Evolutionary conservation across 2,888 invertebrate genomes (phyloP), one percentile per base, ranked within the genome.

Genomic region (Netelia fuscicornis): DNA sequence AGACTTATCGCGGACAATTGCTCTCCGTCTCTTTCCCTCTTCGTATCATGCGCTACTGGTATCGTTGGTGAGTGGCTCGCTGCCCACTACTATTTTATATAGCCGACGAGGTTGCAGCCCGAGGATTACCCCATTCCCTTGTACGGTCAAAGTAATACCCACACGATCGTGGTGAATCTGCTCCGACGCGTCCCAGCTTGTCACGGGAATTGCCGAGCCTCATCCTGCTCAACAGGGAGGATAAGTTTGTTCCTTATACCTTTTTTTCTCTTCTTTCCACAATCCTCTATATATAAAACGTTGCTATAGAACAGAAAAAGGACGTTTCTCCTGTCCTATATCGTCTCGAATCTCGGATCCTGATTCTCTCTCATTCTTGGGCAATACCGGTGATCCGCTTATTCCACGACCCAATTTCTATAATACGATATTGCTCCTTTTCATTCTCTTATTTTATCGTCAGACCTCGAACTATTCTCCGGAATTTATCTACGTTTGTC

Each of bases 191-290:
- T 65, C 42, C 20, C 71, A 54, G 68, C 80, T 72, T 76, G 83
- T 72, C 80, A 70, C 52, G 65, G 42, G 80, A 72, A 84, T 84
- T 72, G 37, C 80, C 20, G 70, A 11, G n/a, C 56, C 30, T 56
- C 60, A 44, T 80, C 54, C 42, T 52, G 52, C 44, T 37, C 56
- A 25, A 17, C 60, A 42, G 37, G 54, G 44, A n/a, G 75, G 62
- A 74, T 75, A 76, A 84, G 65, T 80, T 80, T 48, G 62, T 75
- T 76, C 65, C n/a, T 54, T 42, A 17, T 54, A 65, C 23, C 11
- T 52, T 70, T 70, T 70, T 79, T 79, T 71, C 56, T 71, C 25
- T 54, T 56, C 17, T 71, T 56, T 20, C 10, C 5, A 37, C 79
- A 30, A 65, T 44, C 74, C 75, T 60, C 10, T 64, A 67, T 56